These are phyloP conservation scores for Drosophila gaucha DNA, from an alignment of 2,888 invertebrate genomes.

Conservation along the genomic window DNA sequence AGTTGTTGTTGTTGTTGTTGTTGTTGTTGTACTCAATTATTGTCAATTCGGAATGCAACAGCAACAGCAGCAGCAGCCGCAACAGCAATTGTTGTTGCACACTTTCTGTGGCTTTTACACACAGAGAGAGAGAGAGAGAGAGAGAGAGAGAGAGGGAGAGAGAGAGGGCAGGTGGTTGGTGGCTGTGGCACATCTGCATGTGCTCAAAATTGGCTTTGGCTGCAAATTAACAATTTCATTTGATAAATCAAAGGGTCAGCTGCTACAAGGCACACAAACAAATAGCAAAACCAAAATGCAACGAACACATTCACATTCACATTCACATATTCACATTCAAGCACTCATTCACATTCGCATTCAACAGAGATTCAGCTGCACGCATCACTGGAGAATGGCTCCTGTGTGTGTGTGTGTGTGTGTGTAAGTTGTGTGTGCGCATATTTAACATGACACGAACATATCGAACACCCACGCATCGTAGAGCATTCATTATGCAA, in stretches of 20 bases:
- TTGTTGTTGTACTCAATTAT: slow-evolving; percentile 51
- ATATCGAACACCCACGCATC: slow-evolving; percentile 77
- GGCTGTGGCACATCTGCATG: slow-evolving; percentile 28
- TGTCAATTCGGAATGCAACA: slow-evolving; percentile 24
- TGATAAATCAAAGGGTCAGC: slow-evolving; percentile 74
- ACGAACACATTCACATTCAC: slow-evolving; percentile 24
- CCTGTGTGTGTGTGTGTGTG: slow-evolving; percentile 21
- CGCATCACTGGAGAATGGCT: slow-evolving; percentile 65
- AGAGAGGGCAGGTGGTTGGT: slow-evolving; percentile 2
- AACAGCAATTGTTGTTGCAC: slow-evolving; percentile 34
- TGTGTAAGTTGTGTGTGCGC: slow-evolving; percentile 15
- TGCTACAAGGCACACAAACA: slow-evolving; percentile 34
- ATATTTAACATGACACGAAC: slow-evolving; percentile 76
- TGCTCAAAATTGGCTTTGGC: slow-evolving; percentile 67
- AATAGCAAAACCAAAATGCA: slow-evolving; percentile 26
- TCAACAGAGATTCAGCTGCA: slow-evolving; percentile 48
- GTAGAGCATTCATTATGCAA: slow-evolving; percentile 74
- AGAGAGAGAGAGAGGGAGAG: neutral
- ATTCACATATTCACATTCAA: slow-evolving; percentile 15
- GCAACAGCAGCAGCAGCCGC: slow-evolving; percentile 25
- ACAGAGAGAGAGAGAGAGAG: neutral
- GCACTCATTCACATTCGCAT: slow-evolving; percentile 26
- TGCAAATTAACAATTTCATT: slow-evolving; percentile 80
- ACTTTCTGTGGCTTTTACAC: slow-evolving; percentile 26
- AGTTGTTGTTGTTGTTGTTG: slow-evolving; percentile 13